Conservation (phyloP, 2,113 vertebrate species). For the Machaerirhynchus nigripectus region DNA sequence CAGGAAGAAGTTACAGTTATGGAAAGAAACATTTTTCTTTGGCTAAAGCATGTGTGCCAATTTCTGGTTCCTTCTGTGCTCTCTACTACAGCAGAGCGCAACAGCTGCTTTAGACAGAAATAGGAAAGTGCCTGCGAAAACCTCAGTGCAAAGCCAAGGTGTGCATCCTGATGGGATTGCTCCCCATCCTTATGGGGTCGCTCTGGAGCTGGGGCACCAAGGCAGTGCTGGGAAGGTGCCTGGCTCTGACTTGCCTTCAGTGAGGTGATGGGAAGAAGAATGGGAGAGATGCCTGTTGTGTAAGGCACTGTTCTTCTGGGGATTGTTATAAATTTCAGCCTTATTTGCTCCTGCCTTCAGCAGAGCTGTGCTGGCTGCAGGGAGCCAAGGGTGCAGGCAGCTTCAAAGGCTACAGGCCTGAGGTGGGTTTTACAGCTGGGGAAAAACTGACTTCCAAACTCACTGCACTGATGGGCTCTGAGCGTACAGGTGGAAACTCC, state of each 20-base stretch:
- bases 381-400: fast-evolving
- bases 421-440: not conserved
- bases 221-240: not conserved
- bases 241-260: fast-evolving
- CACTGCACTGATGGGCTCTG: not conserved
- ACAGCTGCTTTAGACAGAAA: not conserved
- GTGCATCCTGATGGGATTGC: fast-evolving
- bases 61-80: not conserved
- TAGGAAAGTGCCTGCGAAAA: fast-evolving
- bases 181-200: fast-evolving
- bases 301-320: fast-evolving
- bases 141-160: fast-evolving
- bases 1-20: not conserved
- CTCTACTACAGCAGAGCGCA: not conserved
- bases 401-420: not conserved
- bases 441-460: not conserved
- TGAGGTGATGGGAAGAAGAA: not conserved
- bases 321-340: not conserved
- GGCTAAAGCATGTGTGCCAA: fast-evolving
- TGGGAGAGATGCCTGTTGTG: not conserved
- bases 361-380: not conserved
- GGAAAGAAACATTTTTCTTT: not conserved
- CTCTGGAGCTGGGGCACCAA: fast-evolving
- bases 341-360: not conserved
- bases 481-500: fast-evolving